Evolutionary conservation across 2,113 vertebrate species (phyloP), one percentile per base, ranked within the genome.

Genomic region (Tetrao urogallus): DNA sequence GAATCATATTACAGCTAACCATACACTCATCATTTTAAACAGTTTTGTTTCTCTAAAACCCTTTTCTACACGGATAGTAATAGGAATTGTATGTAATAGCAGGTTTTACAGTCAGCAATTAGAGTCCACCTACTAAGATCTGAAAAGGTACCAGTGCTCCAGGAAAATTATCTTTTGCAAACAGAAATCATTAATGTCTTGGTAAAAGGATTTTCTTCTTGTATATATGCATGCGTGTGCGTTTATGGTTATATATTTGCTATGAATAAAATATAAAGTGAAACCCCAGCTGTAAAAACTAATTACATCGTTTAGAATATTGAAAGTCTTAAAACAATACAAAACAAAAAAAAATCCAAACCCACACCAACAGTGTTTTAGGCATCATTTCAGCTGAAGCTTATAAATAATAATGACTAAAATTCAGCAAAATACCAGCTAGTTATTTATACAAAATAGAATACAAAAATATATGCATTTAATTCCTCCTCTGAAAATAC

Each of bases 251-350:
- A 92, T 72, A 67, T 8, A 69, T 88, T 97, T 92, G 71, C 66
- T 84, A 86, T 96, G 78, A 96, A 97, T 95, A 93, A 97, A 96
- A 96, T 90, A 96, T 86, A 93, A 97, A 94, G 48, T 24, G 48
- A 94, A 95, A 88, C 42, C 30, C 36, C 60, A 86, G 47, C 54
- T 54, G 58, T 79, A 95, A 94, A 82, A 82, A 61, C 17, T 75
- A 95, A 96, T 79, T 94, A 58, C 42, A 80, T 94, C 42, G 67
- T 95, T 96, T 81, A 94, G 81, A 93, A 90, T 71, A 60, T 67
- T 70, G 86, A 92, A 89, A 27, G 48, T 88, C 60, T 56, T 69
- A 80, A 82, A 79, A 38, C 82, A 72, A 36, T 13, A 86, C 63
- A 94, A 85, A 13, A 6, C 21, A 38, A 9, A 61, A 13, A 6